Evolutionary conservation across 2,888 invertebrate species (phyloP).

Genomic region (Silvanus unidentatus): DNA sequence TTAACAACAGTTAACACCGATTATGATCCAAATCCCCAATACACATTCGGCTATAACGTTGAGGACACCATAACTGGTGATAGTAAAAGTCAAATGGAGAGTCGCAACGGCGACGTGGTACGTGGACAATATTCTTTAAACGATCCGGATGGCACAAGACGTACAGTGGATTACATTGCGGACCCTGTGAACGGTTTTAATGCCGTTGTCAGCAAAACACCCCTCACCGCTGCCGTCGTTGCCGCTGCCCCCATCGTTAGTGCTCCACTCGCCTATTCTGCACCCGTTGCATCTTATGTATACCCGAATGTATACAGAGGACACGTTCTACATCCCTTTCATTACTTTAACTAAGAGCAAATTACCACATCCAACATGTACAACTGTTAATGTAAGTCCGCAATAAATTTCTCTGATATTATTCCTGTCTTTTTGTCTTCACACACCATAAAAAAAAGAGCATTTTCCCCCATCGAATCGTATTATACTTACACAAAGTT

Average conservation of each 20-base stretch:
- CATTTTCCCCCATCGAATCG: too few species aligned
- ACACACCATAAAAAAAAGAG: too few species aligned
- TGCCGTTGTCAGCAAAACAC: constrained; percentile 52
- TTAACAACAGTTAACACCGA: constrained; percentile 15
- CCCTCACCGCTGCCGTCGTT: constrained; percentile 40
- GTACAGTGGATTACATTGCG: constrained; percentile 46
- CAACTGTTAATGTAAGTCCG: too few species aligned
- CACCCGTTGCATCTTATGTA: background rate
- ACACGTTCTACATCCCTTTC: background rate
- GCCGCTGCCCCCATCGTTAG: constrained; percentile 14
- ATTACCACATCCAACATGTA: too few species aligned
- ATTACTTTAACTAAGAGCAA: background rate
- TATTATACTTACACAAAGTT: too few species aligned
- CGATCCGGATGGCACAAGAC: constrained; percentile 58
- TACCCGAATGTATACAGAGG: too few species aligned
- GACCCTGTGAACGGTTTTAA: constrained; percentile 50
- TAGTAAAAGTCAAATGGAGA: constrained; percentile 57
- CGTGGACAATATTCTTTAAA: constrained; percentile 53
- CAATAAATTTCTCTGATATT: too few species aligned
- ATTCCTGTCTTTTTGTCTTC: too few species aligned
- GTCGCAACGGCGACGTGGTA: constrained; percentile 57
- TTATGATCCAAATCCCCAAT: constrained; percentile 46
- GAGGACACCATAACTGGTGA: constrained; percentile 54
- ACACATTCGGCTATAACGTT: constrained; percentile 53
- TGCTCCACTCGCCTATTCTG: background rate